Percentiles rank a stretch among this genome's conserved stretches.
phyloP scores from a whole-genome alignment of 2,888 invertebrate genomes.

The Spodoptera littoralis region DNA sequence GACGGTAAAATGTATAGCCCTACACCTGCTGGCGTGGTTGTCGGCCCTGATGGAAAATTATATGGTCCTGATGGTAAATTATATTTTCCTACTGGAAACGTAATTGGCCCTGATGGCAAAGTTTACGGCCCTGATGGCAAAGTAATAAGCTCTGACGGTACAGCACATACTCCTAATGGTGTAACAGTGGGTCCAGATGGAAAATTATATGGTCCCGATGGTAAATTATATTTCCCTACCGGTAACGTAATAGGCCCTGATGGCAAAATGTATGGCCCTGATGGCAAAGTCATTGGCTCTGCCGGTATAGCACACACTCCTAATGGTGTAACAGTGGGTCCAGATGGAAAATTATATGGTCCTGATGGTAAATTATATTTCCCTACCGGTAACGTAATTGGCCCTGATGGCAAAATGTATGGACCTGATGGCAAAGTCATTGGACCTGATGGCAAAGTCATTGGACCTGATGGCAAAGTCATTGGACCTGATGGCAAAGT shows the following conservation, averaged over 20 bases:
- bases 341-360: not conserved
- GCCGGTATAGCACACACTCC: not conserved
- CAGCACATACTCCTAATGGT: not conserved
- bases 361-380: not conserved
- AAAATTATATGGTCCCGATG: no score
- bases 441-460: not conserved
- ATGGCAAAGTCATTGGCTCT: not conserved
- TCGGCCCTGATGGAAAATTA: not conserved
- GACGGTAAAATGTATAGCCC: not conserved
- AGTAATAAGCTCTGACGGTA: not conserved
- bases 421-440: not conserved
- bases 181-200: not conserved
- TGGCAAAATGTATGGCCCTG: not conserved
- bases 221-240: not conserved
- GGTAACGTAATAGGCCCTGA: not conserved
- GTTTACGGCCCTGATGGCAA: not conserved
- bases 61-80: not conserved
- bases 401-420: not conserved
- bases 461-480: not conserved
- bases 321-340: not conserved
- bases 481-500: conserved; percentile 1
- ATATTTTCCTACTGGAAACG: no score
- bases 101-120: not conserved
- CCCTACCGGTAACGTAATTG: not conserved
- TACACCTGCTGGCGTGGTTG: no score